Percentiles rank a stretch among this genome's conserved stretches.
These are phyloP conservation scores for Pithys albifrons DNA, from an alignment of 2,113 vertebrate genomes.

Conservation along the genomic window DNA sequence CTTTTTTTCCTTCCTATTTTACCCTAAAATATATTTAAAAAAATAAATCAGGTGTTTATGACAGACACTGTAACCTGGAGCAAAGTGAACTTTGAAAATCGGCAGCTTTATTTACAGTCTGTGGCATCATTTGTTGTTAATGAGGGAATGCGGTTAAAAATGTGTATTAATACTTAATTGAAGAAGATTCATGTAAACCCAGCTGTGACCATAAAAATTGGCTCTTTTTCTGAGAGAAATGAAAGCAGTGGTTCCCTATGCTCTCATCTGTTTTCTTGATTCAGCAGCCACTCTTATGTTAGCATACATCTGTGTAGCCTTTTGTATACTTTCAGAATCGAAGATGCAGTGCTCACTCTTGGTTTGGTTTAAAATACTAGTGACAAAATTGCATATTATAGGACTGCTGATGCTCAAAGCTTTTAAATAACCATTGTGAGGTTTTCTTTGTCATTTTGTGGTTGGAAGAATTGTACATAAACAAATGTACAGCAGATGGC, in stretches of 20 bases:
- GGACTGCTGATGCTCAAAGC: background rate
- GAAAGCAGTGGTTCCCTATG: slow-evolving; percentile 29
- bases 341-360: background rate
- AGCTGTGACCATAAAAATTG: background rate
- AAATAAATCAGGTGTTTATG: background rate
- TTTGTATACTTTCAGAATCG: slow-evolving; percentile 18
- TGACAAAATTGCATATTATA: background rate
- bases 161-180: slow-evolving; percentile 53
- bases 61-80: background rate
- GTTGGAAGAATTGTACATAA: background rate
- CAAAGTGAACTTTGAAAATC: background rate
- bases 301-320: slow-evolving; percentile 29
- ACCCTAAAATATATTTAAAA: background rate
- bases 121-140: slow-evolving; percentile 36
- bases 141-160: slow-evolving; percentile 13
- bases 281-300: slow-evolving; percentile 1
- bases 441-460: background rate
- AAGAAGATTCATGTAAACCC: slow-evolving; percentile 40
- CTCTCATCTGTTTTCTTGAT: slow-evolving; percentile 41
- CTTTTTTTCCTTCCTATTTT: background rate
- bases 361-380: background rate
- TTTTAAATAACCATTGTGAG: slow-evolving; percentile 10
- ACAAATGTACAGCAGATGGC: slow-evolving; percentile 74
- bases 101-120: slow-evolving; percentile 5
- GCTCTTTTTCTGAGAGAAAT: background rate